A percentile compares a stretch with the other conserved stretches of the same genome.
Evolutionary conservation across 2,888 invertebrate genomes (phyloP).

Genomic region (Acrobasis repandana): DNA sequence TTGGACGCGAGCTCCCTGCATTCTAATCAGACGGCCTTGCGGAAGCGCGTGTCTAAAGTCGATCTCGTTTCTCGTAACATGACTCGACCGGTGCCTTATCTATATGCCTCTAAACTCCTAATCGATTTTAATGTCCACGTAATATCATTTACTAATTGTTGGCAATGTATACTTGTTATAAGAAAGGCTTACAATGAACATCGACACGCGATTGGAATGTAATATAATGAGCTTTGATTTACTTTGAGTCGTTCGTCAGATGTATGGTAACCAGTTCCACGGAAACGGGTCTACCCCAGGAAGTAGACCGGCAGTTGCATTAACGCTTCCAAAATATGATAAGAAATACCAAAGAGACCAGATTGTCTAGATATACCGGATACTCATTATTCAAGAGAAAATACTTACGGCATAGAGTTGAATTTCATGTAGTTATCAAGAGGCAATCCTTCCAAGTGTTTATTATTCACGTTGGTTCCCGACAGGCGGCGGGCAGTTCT

Average conservation of each 20-base stretch:
- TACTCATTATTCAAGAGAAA: conserved; percentile 21
- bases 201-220: conserved; percentile 54
- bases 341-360: conserved; percentile 20
- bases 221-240: conserved; percentile 52
- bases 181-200: conserved; percentile 41
- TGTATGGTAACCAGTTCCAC: conserved; percentile 60
- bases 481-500: conserved; percentile 73
- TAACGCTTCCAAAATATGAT: conserved; percentile 39
- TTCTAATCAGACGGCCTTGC: conserved; percentile 81
- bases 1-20: conserved; percentile 80
- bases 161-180: conserved; percentile 29
- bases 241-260: conserved; percentile 47
- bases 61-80: conserved; percentile 77
- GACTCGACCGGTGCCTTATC: conserved; percentile 53
- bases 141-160: not conserved
- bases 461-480: conserved; percentile 60
- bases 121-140: conserved; percentile 1
- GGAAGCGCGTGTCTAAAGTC: conserved; percentile 73
- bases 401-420: conserved; percentile 77
- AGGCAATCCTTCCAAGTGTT: conserved; percentile 58
- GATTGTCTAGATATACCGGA: conserved; percentile 13
- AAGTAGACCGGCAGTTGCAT: conserved; percentile 58
- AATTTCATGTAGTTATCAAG: conserved; percentile 74
- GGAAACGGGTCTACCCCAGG: conserved; percentile 51
- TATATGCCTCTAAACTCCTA: conserved; percentile 43